phyloP scores from a whole-genome alignment of 2,888 invertebrate genomes.

The Eugnorisma glareosa region DNA sequence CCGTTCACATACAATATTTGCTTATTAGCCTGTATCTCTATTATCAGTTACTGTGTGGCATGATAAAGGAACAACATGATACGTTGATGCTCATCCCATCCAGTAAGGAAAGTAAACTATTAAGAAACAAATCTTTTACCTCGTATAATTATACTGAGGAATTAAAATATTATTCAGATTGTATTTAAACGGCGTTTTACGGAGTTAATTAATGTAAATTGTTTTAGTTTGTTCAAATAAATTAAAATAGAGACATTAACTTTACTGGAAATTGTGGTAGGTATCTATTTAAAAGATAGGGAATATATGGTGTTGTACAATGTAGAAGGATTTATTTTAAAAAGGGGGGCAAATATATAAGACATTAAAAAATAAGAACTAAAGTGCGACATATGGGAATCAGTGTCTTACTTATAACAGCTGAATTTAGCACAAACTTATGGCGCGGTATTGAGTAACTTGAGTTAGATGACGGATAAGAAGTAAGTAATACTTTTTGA shows the following conservation, averaged over 20 bases:
- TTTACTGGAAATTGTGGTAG: background rate
- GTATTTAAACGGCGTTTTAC: slow-evolving; percentile 38
- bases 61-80: slow-evolving; percentile 15
- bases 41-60: slow-evolving; percentile 2
- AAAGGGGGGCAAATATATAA: too few species aligned
- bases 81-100: background rate
- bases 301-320: background rate
- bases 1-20: background rate
- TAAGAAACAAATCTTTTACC: slow-evolving; percentile 31
- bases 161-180: slow-evolving; percentile 44
- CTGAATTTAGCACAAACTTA: too few species aligned
- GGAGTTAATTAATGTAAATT: slow-evolving; percentile 34
- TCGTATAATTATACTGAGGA: slow-evolving; percentile 27
- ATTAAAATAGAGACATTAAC: slow-evolving; percentile 3
- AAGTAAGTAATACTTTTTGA: too few species aligned
- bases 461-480: too few species aligned
- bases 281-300: background rate
- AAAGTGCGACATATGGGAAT: too few species aligned
- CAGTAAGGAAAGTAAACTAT: slow-evolving; percentile 38
- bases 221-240: slow-evolving; percentile 15
- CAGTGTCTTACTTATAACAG: too few species aligned
- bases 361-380: too few species aligned
- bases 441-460: too few species aligned
- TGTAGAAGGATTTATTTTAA: background rate
- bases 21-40: background rate